Percentiles rank a stretch among this genome's conserved stretches.
Conservation (phyloP, 2,797 vertebrate species). For the Danio tinwini region DNA sequence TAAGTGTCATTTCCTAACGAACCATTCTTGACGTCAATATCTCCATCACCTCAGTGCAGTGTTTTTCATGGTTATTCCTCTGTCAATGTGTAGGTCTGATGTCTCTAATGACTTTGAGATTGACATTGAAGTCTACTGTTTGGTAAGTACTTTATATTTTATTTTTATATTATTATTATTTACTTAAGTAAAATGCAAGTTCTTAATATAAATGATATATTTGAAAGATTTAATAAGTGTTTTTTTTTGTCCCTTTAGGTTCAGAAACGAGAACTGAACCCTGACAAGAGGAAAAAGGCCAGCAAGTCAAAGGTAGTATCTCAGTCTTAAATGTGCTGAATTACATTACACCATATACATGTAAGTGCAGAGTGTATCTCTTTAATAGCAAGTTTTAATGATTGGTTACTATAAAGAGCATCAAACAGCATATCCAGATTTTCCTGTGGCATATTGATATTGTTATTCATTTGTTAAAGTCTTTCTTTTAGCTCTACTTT, state of each 20-base stretch:
- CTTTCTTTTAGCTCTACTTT: neutral
- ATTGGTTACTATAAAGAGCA: conserved; percentile 4
- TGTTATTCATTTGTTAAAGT: neutral
- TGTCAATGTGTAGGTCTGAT: conserved; percentile 77
- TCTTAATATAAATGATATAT: neutral
- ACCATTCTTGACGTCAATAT: neutral
- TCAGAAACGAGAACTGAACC: conserved; percentile 83
- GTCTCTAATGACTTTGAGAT: conserved; percentile 92
- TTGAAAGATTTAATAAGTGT: neutral
- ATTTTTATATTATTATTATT: neutral
- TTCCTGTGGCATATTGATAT: conserved; percentile 61
- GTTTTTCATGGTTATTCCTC: conserved; percentile 2
- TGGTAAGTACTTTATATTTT: conserved; percentile 80
- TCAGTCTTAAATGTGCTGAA: neutral
- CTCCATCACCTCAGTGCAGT: neutral
- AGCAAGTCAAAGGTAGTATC: conserved; percentile 90
- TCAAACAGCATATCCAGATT: conserved; percentile 56
- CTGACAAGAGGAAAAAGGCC: conserved; percentile 92
- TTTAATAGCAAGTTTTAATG: conserved; percentile 3
- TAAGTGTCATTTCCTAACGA: conserved; percentile 71
- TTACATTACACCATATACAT: neutral
- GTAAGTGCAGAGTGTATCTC: conserved; percentile 6
- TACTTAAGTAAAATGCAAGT: neutral
- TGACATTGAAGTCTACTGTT: conserved; percentile 88
- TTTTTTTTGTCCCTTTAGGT: conserved; percentile 74